These are phyloP conservation scores for Radopholus similis DNA, from an alignment of 1,140 invertebrate species.

Conservation along the genomic window DNA sequence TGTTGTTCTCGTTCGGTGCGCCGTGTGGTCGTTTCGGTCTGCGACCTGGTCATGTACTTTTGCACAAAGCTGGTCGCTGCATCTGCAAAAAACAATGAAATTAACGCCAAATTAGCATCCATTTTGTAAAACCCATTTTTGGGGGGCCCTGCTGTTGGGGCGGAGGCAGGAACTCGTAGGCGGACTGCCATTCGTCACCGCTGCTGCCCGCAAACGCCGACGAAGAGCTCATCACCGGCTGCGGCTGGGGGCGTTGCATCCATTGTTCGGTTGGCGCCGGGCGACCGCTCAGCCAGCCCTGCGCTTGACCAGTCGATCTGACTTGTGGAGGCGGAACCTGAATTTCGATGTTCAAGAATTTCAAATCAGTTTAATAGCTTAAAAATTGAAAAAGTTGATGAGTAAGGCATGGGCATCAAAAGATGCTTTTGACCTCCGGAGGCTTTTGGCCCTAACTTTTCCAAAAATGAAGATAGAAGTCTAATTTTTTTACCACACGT, in stretches of 20 bases:
- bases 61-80: too few relatives aligned
- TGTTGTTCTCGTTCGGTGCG: too few relatives aligned
- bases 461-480: too few relatives aligned
- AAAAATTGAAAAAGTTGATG: too few relatives aligned
- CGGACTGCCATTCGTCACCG: conserved; percentile 18
- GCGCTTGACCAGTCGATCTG: not conserved
- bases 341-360: not conserved
- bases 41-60: not conserved
- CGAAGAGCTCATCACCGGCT: not conserved
- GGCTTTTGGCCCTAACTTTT: too few relatives aligned
- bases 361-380: not conserved
- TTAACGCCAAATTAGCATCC: too few relatives aligned
- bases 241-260: not conserved
- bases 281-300: too few relatives aligned
- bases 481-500: too few relatives aligned
- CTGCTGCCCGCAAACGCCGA: not conserved
- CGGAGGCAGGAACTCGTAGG: conserved; percentile 9
- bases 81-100: too few relatives aligned
- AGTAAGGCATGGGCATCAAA: too few relatives aligned
- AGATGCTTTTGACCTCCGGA: too few relatives aligned
- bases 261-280: too few relatives aligned
- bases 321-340: not conserved
- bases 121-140: not conserved
- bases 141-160: not conserved
- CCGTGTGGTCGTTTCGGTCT: not conserved